Percentiles rank a stretch among this genome's conserved stretches.
Conservation (phyloP, 2,113 vertebrate species). For the Glaucidium brasilianum region DNA sequence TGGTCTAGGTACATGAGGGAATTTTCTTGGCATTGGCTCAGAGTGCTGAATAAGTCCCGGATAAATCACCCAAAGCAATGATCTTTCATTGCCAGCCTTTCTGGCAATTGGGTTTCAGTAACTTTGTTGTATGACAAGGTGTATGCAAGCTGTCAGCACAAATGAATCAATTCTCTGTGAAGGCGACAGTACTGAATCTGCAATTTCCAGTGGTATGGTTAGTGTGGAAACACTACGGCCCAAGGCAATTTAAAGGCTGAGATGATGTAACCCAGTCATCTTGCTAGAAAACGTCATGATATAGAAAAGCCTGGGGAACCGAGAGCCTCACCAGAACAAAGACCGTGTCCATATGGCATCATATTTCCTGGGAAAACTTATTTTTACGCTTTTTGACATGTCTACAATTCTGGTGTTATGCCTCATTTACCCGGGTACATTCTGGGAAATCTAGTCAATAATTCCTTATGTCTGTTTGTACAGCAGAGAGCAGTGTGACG, state of each 20-base stretch:
- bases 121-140: not conserved
- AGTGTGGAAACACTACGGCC: not conserved
- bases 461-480: not conserved
- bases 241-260: not conserved
- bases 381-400: not conserved
- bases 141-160: not conserved
- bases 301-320: not conserved
- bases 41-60: not conserved
- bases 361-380: not conserved
- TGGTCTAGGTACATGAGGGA: not conserved
- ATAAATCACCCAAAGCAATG: constrained; percentile 4
- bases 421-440: not conserved
- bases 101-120: not conserved
- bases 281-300: not conserved
- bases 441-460: not conserved
- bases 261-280: not conserved
- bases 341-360: not conserved
- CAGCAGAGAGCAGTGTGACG: not conserved
- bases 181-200: not conserved
- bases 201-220: not conserved
- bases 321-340: constrained; percentile 20
- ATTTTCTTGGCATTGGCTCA: not conserved
- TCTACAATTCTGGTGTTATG: constrained; percentile 6
- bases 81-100: not conserved
- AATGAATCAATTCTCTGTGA: not conserved